Evolutionary conservation across 2,797 vertebrate genomes (phyloP).

Genomic region (Somateria mollissima): DNA sequence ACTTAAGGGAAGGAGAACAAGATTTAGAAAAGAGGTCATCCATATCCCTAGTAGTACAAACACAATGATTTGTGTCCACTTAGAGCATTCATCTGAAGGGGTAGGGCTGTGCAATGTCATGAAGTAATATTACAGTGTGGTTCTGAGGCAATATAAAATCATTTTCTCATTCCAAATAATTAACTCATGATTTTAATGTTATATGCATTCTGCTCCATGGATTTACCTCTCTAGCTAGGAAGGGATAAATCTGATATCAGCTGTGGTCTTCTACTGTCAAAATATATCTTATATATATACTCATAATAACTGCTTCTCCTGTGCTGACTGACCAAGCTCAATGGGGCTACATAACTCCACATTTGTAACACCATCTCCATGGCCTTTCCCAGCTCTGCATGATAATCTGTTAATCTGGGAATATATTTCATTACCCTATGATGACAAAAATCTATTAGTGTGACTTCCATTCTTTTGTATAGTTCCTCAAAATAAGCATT

Average conservation of each 20-base stretch:
- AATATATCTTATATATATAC: constrained; percentile 41
- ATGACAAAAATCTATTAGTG: not conserved
- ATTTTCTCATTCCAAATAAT: not conserved
- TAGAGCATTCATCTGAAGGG: not conserved
- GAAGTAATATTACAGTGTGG: not conserved
- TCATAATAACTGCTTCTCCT: constrained; percentile 75
- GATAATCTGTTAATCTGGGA: constrained; percentile 57
- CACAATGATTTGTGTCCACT: not conserved
- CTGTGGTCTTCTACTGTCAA: constrained; percentile 15
- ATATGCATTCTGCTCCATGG: not conserved
- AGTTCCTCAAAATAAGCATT: not conserved
- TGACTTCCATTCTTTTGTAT: not conserved
- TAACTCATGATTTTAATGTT: not conserved
- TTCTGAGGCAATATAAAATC: not conserved
- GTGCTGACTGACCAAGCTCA: constrained; percentile 64
- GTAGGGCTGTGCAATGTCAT: not conserved
- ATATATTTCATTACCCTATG: constrained; percentile 74
- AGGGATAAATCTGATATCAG: not conserved
- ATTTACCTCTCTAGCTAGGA: not conserved
- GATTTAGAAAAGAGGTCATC: not conserved
- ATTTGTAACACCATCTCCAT: constrained; percentile 71
- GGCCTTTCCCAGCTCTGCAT: constrained; percentile 64
- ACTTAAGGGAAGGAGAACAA: not conserved
- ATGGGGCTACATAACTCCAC: constrained; percentile 70
- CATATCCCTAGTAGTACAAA: not conserved